These are phyloP conservation scores for Rhinella marina DNA, from an alignment of 2,797 vertebrate genomes.

Conservation along the genomic window DNA sequence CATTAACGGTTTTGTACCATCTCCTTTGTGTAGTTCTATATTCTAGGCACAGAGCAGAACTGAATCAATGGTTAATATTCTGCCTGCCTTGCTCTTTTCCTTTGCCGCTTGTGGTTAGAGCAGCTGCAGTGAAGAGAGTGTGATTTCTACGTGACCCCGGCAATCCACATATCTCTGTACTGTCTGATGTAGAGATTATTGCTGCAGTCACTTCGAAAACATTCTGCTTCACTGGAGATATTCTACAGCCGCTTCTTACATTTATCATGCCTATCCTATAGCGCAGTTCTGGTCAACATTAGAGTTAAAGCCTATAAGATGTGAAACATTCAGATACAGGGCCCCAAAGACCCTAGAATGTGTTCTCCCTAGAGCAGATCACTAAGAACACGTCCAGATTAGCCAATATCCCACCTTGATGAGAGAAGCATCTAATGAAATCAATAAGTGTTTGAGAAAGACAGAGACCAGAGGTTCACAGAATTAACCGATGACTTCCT, in stretches of 20 bases:
- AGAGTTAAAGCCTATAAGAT: background rate
- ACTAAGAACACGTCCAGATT: no score
- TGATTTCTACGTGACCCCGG: constrained; percentile 29
- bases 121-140: constrained; percentile 25
- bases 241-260: background rate
- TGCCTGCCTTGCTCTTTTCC: constrained; percentile 13
- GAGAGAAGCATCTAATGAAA: no score
- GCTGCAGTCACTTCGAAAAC: constrained; percentile 13
- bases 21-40: background rate
- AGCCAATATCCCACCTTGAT: no score
- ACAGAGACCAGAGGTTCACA: no score
- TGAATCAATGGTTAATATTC: constrained; percentile 37
- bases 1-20: background rate
- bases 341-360: background rate
- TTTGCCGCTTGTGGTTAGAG: background rate
- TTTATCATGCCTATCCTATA: background rate
- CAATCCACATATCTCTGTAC: background rate
- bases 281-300: background rate
- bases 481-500: no score
- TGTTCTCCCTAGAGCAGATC: no score
- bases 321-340: background rate
- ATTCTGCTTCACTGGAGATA: constrained; percentile 9
- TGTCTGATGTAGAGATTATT: constrained; percentile 15
- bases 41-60: constrained; percentile 8
- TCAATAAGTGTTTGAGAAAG: no score